Percentiles rank a stretch among this genome's conserved stretches.
Conservation (phyloP, 2,113 vertebrate genomes). For the Ancistrus triradiatus region DNA sequence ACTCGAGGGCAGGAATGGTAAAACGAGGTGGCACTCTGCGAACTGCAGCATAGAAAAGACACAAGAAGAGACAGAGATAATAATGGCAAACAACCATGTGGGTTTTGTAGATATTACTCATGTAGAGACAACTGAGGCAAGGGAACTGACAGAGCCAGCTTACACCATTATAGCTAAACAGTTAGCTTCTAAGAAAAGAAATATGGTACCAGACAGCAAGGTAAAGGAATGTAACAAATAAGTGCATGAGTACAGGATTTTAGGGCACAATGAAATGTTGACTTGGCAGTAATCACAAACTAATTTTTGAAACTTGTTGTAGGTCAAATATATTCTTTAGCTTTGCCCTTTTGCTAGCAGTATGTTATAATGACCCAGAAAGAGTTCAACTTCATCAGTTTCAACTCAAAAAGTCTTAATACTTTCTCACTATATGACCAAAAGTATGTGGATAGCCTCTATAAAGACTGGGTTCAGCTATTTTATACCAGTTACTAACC, state of each 20-base stretch:
- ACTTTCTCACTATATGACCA: no score
- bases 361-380: no score
- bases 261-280: conserved; percentile 12
- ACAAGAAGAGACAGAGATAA: conserved; percentile 57
- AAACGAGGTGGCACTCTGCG: conserved; percentile 94
- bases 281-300: not conserved
- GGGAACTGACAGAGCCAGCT: not conserved
- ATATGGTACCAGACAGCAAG: conserved; percentile 11
- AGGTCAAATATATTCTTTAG: not conserved
- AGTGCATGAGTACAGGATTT: no score
- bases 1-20: conserved; percentile 90
- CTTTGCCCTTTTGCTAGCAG: no score
- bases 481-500: no score
- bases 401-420: no score
- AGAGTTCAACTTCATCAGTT: no score
- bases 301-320: not conserved
- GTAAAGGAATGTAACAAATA: not conserved
- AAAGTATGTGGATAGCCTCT: no score
- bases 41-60: conserved; percentile 74
- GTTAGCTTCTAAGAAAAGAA: conserved; percentile 14
- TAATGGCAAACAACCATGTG: conserved; percentile 37
- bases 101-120: conserved; percentile 41
- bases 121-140: conserved; percentile 10
- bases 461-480: no score
- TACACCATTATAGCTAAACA: conserved; percentile 16